A percentile compares a stretch with the other conserved stretches of the same genome.
Conservation (phyloP, 2,797 vertebrate species). For the Microctenopoma lineatum region DNA sequence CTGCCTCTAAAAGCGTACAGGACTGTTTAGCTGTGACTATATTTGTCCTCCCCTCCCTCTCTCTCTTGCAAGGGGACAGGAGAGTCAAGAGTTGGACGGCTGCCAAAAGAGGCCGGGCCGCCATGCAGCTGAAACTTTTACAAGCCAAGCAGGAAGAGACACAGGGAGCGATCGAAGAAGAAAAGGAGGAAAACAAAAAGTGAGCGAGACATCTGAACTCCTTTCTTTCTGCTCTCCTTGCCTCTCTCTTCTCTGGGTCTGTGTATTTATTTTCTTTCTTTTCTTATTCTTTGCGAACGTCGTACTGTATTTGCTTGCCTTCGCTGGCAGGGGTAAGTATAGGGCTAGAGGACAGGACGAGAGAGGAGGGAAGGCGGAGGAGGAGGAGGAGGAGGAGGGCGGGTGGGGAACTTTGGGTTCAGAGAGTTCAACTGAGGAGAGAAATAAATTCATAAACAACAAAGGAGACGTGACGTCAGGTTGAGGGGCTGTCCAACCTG, state of each 20-base stretch:
- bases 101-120: constrained; percentile 82
- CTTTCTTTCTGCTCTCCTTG: constrained; percentile 41
- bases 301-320: constrained; percentile 78
- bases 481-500: constrained; percentile 81
- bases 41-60: constrained; percentile 74
- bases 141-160: constrained; percentile 84
- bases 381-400: constrained; percentile 40
- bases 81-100: constrained; percentile 77
- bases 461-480: constrained; percentile 85
- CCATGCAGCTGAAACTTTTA: constrained; percentile 85
- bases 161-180: constrained; percentile 67
- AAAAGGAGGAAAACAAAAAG: constrained; percentile 72
- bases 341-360: constrained; percentile 67
- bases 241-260: constrained; percentile 52
- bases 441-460: constrained; percentile 87
- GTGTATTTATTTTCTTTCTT: constrained; percentile 30
- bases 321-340: constrained; percentile 75
- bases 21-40: constrained; percentile 66
- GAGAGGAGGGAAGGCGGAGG: constrained; percentile 32
- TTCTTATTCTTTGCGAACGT: constrained; percentile 65
- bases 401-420: constrained; percentile 67
- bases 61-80: constrained; percentile 68
- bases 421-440: constrained; percentile 83
- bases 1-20: constrained; percentile 49
- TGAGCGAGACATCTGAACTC: constrained; percentile 68